Percentiles rank a stretch among this genome's conserved stretches.
These are phyloP conservation scores for Aldabrachelys gigantea DNA, from an alignment of 2,113 vertebrate genomes.

Conservation along the genomic window DNA sequence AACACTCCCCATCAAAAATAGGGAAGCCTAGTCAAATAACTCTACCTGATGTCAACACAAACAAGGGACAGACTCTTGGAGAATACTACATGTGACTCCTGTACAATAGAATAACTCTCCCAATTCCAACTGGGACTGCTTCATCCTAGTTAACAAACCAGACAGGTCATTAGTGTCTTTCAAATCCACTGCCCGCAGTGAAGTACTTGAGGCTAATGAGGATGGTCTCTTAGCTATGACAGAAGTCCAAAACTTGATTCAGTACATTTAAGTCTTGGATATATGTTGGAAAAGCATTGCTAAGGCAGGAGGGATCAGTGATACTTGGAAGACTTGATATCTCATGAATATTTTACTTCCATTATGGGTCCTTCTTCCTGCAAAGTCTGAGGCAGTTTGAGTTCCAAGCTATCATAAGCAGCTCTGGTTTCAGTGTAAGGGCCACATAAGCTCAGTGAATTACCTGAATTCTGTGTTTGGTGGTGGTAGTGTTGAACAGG, in stretches of 20 bases:
- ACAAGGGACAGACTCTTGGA: neutral
- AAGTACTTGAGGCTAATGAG: neutral
- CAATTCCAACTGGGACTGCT: neutral
- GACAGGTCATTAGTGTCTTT: neutral
- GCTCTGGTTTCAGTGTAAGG: slow-evolving; percentile 65
- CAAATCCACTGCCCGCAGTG: neutral
- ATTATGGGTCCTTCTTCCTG: slow-evolving; percentile 28
- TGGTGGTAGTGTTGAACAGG: neutral
- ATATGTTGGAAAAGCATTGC: neutral
- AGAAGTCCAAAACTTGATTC: neutral
- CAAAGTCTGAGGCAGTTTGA: slow-evolving; percentile 20
- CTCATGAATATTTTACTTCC: slow-evolving; percentile 55
- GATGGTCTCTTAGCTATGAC: neutral
- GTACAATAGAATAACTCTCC: neutral
- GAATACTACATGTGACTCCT: neutral
- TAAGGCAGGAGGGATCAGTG: neutral
- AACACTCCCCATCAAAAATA: neutral
- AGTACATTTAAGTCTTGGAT: neutral
- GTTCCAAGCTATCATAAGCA: slow-evolving; percentile 46
- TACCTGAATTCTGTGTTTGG: neutral
- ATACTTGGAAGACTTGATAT: slow-evolving; percentile 55
- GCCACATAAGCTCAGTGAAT: neutral
- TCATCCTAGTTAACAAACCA: neutral
- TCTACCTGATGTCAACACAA: neutral
- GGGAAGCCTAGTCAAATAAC: accelerated